Conservation (phyloP, 30 jellyfish, hydroid and myxozoan species). For the Morbakka virulenta region DNA sequence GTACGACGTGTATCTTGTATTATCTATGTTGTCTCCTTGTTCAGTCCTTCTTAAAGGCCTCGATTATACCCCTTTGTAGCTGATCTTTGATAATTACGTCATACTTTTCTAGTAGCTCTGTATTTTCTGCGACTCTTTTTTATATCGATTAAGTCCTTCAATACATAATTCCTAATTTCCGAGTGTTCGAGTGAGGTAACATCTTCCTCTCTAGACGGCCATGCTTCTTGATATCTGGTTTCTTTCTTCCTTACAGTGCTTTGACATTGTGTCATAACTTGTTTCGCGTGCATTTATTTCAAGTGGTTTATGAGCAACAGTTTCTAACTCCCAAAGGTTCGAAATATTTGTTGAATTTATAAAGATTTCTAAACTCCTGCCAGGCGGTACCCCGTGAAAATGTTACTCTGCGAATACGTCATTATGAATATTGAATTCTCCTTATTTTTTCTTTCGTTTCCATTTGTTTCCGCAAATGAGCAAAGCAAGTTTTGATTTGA, state of each 20-base stretch:
- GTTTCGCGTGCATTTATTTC: too few relatives aligned
- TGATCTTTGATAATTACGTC: too few relatives aligned
- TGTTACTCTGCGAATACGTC: not conserved
- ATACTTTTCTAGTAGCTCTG: too few relatives aligned
- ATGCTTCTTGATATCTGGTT: not conserved
- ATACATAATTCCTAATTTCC: too few relatives aligned
- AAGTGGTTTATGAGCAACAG: not conserved
- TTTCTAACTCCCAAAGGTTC: not conserved
- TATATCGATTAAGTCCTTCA: too few relatives aligned
- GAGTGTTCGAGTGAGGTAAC: too few relatives aligned
- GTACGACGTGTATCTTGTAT: too few relatives aligned
- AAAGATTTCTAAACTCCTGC: not conserved
- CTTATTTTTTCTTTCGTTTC: not conserved
- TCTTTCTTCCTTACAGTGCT: not conserved
- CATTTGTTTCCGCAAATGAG: not conserved
- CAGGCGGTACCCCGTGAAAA: not conserved
- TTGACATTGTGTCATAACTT: not conserved
- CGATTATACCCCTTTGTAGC: too few relatives aligned
- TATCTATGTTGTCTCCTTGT: too few relatives aligned
- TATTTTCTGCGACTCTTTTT: too few relatives aligned
- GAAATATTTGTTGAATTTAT: not conserved
- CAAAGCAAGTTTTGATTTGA: conserved; percentile 16
- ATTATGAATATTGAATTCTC: not conserved
- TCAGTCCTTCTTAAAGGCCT: too few relatives aligned
- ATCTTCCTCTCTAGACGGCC: not conserved